Base-by-base conservation (phyloP, 1,140 invertebrate species). In the Chlorops oryzae region DNA sequence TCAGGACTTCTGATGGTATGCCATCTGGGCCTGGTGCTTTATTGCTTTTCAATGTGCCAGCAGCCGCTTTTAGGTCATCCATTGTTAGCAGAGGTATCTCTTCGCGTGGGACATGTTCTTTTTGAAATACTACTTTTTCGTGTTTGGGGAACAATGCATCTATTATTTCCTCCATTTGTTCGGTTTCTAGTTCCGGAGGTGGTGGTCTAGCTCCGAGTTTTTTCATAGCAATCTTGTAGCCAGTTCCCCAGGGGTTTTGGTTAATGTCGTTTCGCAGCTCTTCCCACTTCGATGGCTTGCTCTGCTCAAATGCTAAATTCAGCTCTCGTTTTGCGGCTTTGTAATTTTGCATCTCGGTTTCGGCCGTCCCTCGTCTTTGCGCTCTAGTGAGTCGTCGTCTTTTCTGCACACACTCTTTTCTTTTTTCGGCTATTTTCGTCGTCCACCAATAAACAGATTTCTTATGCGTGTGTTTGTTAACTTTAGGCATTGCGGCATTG, bases 11-110 rank as follows among this genome's bases (percentile, higher is more conserved):
- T 5, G 32, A 9, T 17, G 58, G 52, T 15, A 62, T 48, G 0
- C 51, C 45, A 32, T 59, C 61, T 3, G 54, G 59, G 10, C 59
- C 59, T 10, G 61, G 59, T 1, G 58, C 53, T 38, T 60, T 62
- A 18, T 43, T 51, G 24, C 45, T 54, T 40, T 52, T 54, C 3
- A 54, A 10, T 10, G 43, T 32, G 13, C 43, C 37, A 15, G 52
- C 3, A 9, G 34, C 57, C 12, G 18, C 40, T 25, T 15, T 18
- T 25, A 57, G 40, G 23, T 62, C 56, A 15, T 55, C 46, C 15
- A 27, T 42, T 2, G 55, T 60, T 25, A 63, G 58, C 0, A 35
- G 25, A 10, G 45, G 45, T 3, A 23, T 7, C 17, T 35, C 27
- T 5, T 21, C 15, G 9, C 6, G 7, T 22, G 13, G 28, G 3